A percentile compares a stretch with the other conserved stretches of the same genome.
These are phyloP conservation scores for Scomber japonicus DNA, from an alignment of 2,113 vertebrate genomes.

Conservation along the genomic window DNA sequence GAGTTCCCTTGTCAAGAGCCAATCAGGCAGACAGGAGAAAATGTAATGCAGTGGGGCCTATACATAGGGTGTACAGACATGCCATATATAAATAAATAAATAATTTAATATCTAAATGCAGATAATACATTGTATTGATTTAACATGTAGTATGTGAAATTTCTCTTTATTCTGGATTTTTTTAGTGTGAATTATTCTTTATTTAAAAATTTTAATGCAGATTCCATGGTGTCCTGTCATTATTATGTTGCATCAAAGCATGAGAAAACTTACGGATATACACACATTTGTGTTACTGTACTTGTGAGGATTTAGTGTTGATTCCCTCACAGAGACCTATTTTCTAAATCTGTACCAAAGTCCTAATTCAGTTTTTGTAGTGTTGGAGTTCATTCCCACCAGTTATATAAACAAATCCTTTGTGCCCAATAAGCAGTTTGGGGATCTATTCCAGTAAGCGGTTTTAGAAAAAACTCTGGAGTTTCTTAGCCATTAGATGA, in stretches of 20 bases:
- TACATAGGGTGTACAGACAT: constrained; percentile 73
- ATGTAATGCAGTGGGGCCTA: constrained; percentile 33
- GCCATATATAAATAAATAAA: constrained; percentile 79
- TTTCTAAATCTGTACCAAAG: no score
- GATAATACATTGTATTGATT: constrained; percentile 78
- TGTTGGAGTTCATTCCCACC: no score
- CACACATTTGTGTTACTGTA: neutral
- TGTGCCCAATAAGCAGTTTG: no score
- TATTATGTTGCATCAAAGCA: constrained; percentile 17
- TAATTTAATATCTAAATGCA: constrained; percentile 80
- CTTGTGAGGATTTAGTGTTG: neutral
- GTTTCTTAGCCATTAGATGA: no score
- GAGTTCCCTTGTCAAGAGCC: constrained; percentile 56
- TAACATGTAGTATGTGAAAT: constrained; percentile 77
- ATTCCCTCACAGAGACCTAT: no score
- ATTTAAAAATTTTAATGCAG: constrained; percentile 81
- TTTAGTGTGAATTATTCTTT: constrained; percentile 79
- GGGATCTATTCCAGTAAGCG: no score
- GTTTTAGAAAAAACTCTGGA: no score
- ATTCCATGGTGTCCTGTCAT: constrained; percentile 65
- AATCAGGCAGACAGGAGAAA: constrained; percentile 35
- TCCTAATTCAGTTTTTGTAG: no score
- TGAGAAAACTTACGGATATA: neutral
- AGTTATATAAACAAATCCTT: no score
- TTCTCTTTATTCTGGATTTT: constrained; percentile 73